These are phyloP conservation scores for Encarsia formosa DNA, from an alignment of 2,888 invertebrate genomes.

Conservation along the genomic window DNA sequence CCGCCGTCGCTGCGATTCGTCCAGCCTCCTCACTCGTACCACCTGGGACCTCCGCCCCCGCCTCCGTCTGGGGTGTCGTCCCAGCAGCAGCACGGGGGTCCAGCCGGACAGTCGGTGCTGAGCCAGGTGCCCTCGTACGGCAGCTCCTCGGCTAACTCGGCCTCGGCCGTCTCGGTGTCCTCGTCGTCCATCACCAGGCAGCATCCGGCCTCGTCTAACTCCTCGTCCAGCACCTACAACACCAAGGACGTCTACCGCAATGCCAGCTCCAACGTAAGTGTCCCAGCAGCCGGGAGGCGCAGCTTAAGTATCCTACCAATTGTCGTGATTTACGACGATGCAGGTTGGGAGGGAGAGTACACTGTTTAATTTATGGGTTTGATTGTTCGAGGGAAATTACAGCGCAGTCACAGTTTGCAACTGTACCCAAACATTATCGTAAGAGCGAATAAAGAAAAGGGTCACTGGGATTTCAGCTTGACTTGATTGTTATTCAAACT, in stretches of 20 bases:
- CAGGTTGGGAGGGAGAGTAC: no score
- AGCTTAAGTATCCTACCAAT: no score
- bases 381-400: no score
- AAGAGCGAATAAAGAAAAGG: no score
- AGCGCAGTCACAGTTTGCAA: no score
- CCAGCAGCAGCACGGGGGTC: conserved; percentile 24
- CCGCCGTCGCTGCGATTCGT: conserved; percentile 48
- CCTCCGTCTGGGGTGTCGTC: conserved; percentile 37
- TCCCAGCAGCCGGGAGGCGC: not conserved
- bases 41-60: conserved; percentile 44
- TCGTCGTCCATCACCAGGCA: conserved; percentile 15
- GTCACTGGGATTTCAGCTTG: no score
- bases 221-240: conserved; percentile 48
- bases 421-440: no score
- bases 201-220: conserved; percentile 29
- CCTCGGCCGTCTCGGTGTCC: conserved; percentile 24
- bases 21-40: conserved; percentile 47
- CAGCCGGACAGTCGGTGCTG: no score
- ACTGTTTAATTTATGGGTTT: no score
- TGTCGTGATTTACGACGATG: no score
- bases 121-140: no score
- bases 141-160: conserved; percentile 19
- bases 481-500: no score
- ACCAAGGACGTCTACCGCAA: conserved; percentile 46
- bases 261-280: conserved; percentile 45